Evolutionary conservation across 2,797 vertebrate species (phyloP), one percentile per base, ranked within the genome.

Genomic region (Vireo griseus): DNA sequence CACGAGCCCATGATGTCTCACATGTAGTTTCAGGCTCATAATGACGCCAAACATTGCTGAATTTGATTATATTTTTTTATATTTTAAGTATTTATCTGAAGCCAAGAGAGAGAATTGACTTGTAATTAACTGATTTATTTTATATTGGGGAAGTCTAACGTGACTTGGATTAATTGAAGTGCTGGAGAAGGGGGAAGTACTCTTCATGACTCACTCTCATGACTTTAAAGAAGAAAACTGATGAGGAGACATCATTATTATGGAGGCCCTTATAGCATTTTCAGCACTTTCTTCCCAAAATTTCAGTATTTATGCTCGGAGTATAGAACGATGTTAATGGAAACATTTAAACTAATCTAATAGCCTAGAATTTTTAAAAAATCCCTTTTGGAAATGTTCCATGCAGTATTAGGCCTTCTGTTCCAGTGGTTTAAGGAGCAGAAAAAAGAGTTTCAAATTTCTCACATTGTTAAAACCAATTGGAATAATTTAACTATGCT

Each of bases 391-490:
- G 57, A 79, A 77, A 75, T 29, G 6, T 68, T 87, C 31, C 18
- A 29, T 33, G 35, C 16, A 57, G 44, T 63, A 74, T 47, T 61
- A 87, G 89, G 69, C 58, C 54, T 84, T 83, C 61, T 71, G 29
- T 76, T 71, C n/a, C 50, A 62, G n/a, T 15, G 45, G 37, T 52
- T 91, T 73, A 88, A 69, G n/a, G 15, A 78, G 16, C 4, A 62
- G 37, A 90, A 92, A 92, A 88, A 72, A 4, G 10, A 81, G 25
- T 82, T 90, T 88, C 21, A 69, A 35, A 90, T 92, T 76, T 88
- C 33, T 66, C 48, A 75, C 40, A 44, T 42, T 76, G 59, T 62
- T 88, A 88, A 90, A 91, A 75, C 13, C 1, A 2, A 62, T 26
- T 61, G 18, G 54, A 75, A 91, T 58, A 40, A 77, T 69, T 51